phyloP scores from a whole-genome alignment of 1,140 invertebrate species.

The Neuroterus valhalla region DNA sequence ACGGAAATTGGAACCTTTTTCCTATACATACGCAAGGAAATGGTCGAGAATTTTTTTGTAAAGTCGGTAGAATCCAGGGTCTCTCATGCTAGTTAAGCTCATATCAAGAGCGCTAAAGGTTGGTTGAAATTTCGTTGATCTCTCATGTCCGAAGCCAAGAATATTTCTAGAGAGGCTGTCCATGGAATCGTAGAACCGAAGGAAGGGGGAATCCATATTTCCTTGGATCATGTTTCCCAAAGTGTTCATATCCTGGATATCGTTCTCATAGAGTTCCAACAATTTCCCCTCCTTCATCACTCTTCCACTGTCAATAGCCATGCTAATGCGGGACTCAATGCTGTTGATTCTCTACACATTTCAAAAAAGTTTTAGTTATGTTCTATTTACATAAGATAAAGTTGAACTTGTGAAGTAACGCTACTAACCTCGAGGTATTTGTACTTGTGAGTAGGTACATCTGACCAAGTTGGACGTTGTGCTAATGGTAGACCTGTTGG shows the following conservation, averaged over 20 bases:
- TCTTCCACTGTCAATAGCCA: constrained; percentile 79
- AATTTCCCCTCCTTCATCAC: constrained; percentile 66
- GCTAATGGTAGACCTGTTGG: constrained; percentile 81
- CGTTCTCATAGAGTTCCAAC: constrained; percentile 51
- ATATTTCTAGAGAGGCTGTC: constrained; percentile 68
- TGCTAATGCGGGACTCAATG: constrained; percentile 78
- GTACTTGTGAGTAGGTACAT: constrained; percentile 65
- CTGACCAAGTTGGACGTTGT: constrained; percentile 73
- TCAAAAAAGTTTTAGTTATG: constrained; percentile 26
- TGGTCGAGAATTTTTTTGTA: constrained; percentile 78
- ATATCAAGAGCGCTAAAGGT: constrained; percentile 75
- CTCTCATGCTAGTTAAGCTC: constrained; percentile 78
- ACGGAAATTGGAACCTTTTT: neutral
- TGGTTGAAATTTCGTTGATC: constrained; percentile 65
- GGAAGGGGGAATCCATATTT: constrained; percentile 74
- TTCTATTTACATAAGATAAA: neutral
- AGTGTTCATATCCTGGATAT: constrained; percentile 70
- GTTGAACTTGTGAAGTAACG: neutral
- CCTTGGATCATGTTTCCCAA: constrained; percentile 77
- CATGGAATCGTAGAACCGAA: constrained; percentile 71
- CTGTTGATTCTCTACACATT: constrained; percentile 59
- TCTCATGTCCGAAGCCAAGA: constrained; percentile 67
- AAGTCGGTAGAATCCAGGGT: constrained; percentile 81
- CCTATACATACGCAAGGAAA: constrained; percentile 67
- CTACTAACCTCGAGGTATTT: constrained; percentile 52